These are phyloP conservation scores for Cryptoprocta ferox DNA, from an alignment of 2,797 vertebrate species.

Conservation along the genomic window DNA sequence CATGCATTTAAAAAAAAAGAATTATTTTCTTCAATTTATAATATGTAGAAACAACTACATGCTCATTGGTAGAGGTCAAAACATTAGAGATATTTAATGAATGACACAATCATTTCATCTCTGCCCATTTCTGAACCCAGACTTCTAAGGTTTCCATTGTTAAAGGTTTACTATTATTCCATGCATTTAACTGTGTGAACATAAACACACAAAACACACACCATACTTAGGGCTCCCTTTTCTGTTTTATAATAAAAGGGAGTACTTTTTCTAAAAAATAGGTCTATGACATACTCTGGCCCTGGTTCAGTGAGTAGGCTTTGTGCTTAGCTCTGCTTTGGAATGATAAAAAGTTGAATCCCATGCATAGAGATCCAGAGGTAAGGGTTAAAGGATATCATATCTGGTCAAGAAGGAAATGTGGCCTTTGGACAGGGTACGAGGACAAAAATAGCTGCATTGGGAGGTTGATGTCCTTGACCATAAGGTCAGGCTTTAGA, in stretches of 20 bases:
- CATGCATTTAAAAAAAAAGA: not conserved
- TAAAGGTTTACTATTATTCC: not conserved
- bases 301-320: conserved; percentile 72
- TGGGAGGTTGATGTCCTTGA: conserved; percentile 40
- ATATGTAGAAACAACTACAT: not conserved
- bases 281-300: conserved; percentile 67
- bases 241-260: not conserved
- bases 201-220: not conserved
- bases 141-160: not conserved
- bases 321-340: conserved; percentile 68
- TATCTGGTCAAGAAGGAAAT: conserved; percentile 73
- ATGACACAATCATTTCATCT: not conserved
- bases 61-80: not conserved
- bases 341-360: conserved; percentile 72
- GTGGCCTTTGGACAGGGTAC: conserved; percentile 52
- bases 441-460: conserved; percentile 58
- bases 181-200: not conserved
- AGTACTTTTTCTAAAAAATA: not conserved
- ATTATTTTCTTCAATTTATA: not conserved
- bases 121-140: not conserved
- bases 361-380: conserved; percentile 34
- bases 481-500: conserved; percentile 16
- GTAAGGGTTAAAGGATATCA: conserved; percentile 64
- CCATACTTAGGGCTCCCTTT: not conserved
- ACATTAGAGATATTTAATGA: not conserved